A percentile compares a stretch with the other conserved stretches of the same genome.
These are phyloP conservation scores for Phaedon cochleariae DNA, from an alignment of 2,888 invertebrate genomes.

Conservation along the genomic window DNA sequence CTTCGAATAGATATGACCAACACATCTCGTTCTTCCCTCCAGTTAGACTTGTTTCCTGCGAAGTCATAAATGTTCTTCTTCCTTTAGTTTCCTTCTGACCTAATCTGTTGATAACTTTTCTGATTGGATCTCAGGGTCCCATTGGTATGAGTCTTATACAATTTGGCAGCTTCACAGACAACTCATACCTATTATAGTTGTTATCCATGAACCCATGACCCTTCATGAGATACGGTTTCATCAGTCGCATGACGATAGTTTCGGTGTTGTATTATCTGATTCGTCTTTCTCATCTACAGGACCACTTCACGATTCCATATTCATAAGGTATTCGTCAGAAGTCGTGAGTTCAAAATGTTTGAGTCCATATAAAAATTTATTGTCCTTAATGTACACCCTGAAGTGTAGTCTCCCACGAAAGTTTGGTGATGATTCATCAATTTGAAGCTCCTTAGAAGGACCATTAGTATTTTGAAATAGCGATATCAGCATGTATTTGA, in stretches of 20 bases:
- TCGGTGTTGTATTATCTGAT: constrained; percentile 10
- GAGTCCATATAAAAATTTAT: constrained; percentile 9
- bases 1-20: constrained; percentile 1
- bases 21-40: constrained; percentile 15
- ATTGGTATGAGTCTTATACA: constrained; percentile 7
- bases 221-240: too few species aligned
- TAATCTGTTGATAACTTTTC: background rate
- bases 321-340: constrained; percentile 16
- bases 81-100: background rate
- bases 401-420: too few species aligned
- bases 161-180: constrained; percentile 12
- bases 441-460: background rate
- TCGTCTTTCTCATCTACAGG: background rate
- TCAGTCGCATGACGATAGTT: constrained; percentile 6
- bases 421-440: too few species aligned
- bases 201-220: constrained; percentile 14
- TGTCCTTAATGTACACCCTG: constrained; percentile 20
- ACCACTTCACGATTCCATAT: constrained; percentile 22
- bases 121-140: background rate
- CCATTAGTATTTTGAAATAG: constrained; percentile 1
- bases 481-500: constrained; percentile 10
- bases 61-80: constrained; percentile 12
- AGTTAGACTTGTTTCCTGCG: constrained; percentile 16
- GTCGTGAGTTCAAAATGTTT: constrained; percentile 18
- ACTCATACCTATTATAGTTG: constrained; percentile 16